Evolutionary conservation across 2,113 vertebrate species (phyloP), one percentile per base, ranked within the genome.

Genomic region (Amblyopsis rosae): DNA sequence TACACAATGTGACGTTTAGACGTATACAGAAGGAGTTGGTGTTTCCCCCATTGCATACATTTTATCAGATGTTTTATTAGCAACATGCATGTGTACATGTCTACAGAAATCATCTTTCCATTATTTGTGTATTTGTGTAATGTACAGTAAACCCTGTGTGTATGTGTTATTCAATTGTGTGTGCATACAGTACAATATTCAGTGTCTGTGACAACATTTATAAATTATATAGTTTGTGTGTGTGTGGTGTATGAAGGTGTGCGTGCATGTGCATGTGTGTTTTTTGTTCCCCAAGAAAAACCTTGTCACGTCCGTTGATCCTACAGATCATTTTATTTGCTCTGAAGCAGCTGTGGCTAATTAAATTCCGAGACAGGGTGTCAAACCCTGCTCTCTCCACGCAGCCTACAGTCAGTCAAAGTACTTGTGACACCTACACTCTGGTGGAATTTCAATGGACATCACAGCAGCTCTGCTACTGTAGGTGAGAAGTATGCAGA

Each of bases 361-460:
- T 91, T 87, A 88, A 81, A 89, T 88, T 80, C 75, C 69, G 80
- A 87, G 84, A 86, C 72, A 66, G 49, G 74, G 71, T 62, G 81
- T 91, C 91, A 87, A 83, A 86, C 76, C 73, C 69, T 55, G 75
- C 35, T 80, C 77, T 86, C 70, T 73, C 35, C 82, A 77, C 65
- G 73, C 41, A 72, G 62, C 58, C 50, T 67, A 47, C 66, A 70
- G 71, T 65, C 48, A 15, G 80, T 72, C 82, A 89, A 91, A 91
- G 85, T 54, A 51, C 67, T 83, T 84, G 70, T 87, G 91, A 89
- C 91, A 75, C 56, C 72, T 71, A 80, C 58, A 53, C 73, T 59
- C 19, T 77, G 65, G 73, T 67, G 70, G 87, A 91, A 91, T 90
- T 87, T 88, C 88, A 91, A 89, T 81, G 77, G 82, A 82, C 66